Evolutionary conservation across 2,797 vertebrate species (phyloP).

Genomic region (Tamandua tetradactyla): DNA sequence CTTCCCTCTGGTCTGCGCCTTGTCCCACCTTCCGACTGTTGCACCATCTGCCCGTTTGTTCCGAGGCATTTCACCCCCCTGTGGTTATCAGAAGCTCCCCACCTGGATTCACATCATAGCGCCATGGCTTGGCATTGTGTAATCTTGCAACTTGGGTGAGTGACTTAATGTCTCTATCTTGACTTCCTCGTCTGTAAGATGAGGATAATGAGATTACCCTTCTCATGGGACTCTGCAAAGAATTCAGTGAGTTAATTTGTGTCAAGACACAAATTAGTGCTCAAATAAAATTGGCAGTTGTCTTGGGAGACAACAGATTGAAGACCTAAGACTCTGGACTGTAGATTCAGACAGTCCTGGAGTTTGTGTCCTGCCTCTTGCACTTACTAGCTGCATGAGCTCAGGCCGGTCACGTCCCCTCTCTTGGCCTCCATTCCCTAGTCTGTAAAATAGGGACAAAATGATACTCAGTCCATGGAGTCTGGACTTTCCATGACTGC

Average conservation of each 20-base stretch:
- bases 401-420: neutral
- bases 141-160: neutral
- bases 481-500: neutral
- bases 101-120: neutral
- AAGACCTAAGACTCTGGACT: accelerated
- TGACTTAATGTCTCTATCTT: neutral
- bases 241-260: neutral
- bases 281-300: neutral
- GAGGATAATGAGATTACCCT: neutral
- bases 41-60: neutral
- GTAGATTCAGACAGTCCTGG: neutral
- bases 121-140: neutral
- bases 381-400: neutral
- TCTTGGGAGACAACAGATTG: neutral
- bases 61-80: neutral
- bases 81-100: neutral
- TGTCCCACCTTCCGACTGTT: neutral
- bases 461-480: accelerated
- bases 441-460: neutral
- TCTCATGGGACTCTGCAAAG: neutral
- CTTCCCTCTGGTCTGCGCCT: neutral
- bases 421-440: slow-evolving; percentile 9
- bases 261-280: neutral
- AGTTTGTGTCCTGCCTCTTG: neutral
- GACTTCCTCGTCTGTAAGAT: neutral